These are phyloP conservation scores for Labia minor DNA, from an alignment of 2,888 invertebrate genomes.

Conservation along the genomic window DNA sequence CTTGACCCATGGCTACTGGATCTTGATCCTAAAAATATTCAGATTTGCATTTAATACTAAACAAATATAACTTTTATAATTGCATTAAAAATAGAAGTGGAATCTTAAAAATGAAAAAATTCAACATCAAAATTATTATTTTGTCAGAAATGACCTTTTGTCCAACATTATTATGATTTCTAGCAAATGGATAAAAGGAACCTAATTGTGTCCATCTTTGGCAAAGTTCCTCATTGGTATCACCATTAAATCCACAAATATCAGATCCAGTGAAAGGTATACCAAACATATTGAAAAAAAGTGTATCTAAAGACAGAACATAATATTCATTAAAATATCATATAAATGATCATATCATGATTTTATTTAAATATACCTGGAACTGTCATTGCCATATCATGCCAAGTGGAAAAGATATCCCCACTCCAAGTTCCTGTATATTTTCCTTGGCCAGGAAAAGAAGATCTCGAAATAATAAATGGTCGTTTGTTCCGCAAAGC, in stretches of 20 bases:
- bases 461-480: constrained; percentile 66
- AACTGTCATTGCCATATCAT: constrained; percentile 61
- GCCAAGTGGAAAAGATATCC: constrained; percentile 65
- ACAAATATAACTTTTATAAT: background rate
- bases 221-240: constrained; percentile 61
- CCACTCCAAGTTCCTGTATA: constrained; percentile 78
- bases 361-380: constrained; percentile 44
- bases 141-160: constrained; percentile 40
- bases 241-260: constrained; percentile 71
- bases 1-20: constrained; percentile 61
- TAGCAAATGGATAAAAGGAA: constrained; percentile 76
- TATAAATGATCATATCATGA: constrained; percentile 16
- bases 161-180: constrained; percentile 67
- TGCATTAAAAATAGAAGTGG: background rate
- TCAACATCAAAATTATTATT: background rate
- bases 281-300: constrained; percentile 66
- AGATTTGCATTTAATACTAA: too few species aligned
- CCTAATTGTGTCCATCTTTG: constrained; percentile 77
- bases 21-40: constrained; percentile 71
- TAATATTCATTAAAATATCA: background rate
- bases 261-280: constrained; percentile 75
- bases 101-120: background rate
- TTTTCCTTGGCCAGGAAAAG: constrained; percentile 62
- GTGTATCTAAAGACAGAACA: constrained; percentile 44
- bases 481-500: constrained; percentile 57